phyloP scores from a whole-genome alignment of 2,113 vertebrate genomes.

The Notarius lentiginosus region DNA sequence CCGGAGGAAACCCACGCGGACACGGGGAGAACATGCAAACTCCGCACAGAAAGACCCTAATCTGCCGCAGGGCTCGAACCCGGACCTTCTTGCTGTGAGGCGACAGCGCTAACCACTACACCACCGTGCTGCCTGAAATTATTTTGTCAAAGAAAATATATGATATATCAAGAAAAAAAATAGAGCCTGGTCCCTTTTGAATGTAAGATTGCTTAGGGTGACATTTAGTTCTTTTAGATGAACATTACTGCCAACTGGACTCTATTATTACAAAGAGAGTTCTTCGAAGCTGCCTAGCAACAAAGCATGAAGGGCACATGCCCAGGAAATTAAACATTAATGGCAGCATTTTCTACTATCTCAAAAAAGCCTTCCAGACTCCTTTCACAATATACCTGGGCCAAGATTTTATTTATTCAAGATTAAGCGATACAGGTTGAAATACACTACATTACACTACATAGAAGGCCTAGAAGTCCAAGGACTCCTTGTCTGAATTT shows the following conservation, averaged over 20 bases:
- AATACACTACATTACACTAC: neutral
- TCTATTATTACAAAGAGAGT: conserved; percentile 4
- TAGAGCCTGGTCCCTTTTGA: neutral
- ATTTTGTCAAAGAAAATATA: too few relatives aligned
- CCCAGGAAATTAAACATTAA: conserved; percentile 33
- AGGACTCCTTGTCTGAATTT: conserved; percentile 13
- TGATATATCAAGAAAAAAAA: neutral
- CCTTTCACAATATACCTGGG: conserved; percentile 8
- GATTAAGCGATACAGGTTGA: neutral
- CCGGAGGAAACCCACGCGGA: too few relatives aligned
- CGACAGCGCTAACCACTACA: too few relatives aligned
- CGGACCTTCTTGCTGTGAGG: too few relatives aligned
- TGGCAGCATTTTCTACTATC: conserved; percentile 29
- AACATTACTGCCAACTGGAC: neutral
- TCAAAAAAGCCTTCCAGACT: conserved; percentile 18
- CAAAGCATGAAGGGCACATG: conserved; percentile 26
- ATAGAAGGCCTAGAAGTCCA: neutral
- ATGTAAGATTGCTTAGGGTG: conserved; percentile 8
- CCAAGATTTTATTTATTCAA: conserved; percentile 36
- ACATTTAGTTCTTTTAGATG: conserved; percentile 3
- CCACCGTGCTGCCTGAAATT: too few relatives aligned
- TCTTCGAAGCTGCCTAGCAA: conserved; percentile 41
- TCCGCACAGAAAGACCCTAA: neutral
- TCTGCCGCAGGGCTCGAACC: too few relatives aligned
- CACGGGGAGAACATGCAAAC: too few relatives aligned